Conservation (phyloP, 2,797 vertebrate species). For the Cephalopachus bancanus region DNA sequence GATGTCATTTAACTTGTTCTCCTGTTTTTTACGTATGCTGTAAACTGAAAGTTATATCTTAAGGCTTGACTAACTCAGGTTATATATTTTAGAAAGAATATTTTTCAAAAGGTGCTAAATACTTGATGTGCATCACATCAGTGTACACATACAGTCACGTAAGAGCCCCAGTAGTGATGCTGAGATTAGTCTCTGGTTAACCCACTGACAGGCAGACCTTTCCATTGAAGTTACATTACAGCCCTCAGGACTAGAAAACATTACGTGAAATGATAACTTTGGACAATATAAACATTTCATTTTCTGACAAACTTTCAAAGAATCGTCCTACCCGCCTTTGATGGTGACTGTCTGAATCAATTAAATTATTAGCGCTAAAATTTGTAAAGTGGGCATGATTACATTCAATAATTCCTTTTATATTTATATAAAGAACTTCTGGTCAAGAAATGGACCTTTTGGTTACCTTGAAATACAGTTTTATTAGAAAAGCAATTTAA, state of each 20-base stretch:
- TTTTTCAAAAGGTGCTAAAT: not conserved
- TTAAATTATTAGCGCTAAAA: not conserved
- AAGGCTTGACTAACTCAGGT: not conserved
- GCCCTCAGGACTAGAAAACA: not conserved
- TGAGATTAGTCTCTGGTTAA: not conserved
- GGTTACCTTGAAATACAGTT: not conserved
- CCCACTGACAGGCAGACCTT: not conserved
- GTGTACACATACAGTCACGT: not conserved
- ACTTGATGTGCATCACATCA: not conserved
- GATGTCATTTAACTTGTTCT: not conserved
- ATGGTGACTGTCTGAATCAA: not conserved
- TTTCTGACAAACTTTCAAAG: conserved; percentile 5
- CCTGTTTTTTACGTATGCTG: not conserved
- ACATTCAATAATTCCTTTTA: not conserved
- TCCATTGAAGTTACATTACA: not conserved
- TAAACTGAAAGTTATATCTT: not conserved
- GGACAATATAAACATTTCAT: not conserved
- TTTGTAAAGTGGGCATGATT: not conserved
- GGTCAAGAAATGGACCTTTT: not conserved
- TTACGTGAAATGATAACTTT: not conserved
- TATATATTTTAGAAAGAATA: not conserved
- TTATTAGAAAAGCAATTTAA: not conserved
- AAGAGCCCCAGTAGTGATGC: not conserved
- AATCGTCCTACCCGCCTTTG: not conserved
- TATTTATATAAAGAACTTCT: not conserved